Conservation (phyloP, 2,888 invertebrate genomes). For the Aproaerema taeniolella region DNA sequence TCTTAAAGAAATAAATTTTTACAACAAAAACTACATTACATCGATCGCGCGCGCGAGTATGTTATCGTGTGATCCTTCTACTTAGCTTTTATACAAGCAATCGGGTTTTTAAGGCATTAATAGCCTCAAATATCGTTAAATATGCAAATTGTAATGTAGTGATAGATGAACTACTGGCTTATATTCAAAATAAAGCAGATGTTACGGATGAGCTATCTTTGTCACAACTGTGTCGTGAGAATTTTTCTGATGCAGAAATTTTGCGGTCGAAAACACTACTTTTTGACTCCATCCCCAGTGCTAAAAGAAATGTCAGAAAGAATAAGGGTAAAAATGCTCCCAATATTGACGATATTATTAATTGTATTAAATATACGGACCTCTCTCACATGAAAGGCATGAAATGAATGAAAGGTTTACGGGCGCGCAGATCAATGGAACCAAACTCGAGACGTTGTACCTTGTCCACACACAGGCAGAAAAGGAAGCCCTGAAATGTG, state of each 20-base stretch:
- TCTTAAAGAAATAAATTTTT: too few relatives aligned
- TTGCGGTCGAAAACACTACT: not conserved
- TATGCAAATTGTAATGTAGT: slow-evolving; percentile 5
- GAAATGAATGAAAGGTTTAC: too few relatives aligned
- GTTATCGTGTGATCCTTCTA: too few relatives aligned
- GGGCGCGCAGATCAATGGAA: too few relatives aligned
- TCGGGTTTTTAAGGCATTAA: too few relatives aligned
- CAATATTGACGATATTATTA: slow-evolving; percentile 1
- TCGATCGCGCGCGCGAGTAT: too few relatives aligned
- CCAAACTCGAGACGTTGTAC: too few relatives aligned
- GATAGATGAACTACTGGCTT: slow-evolving; percentile 2
- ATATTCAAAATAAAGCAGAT: slow-evolving; percentile 4
- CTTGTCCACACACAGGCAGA: too few relatives aligned
- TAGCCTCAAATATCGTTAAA: slow-evolving; percentile 1
- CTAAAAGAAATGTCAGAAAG: not conserved
- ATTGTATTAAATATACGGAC: not conserved
- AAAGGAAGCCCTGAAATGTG: too few relatives aligned
- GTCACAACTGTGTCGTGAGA: not conserved
- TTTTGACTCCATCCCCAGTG: not conserved
- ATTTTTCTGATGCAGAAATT: slow-evolving; percentile 1
- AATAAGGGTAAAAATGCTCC: slow-evolving; percentile 1
- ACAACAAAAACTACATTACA: too few relatives aligned
- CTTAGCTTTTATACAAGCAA: too few relatives aligned
- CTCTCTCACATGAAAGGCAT: too few relatives aligned
- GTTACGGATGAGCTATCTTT: slow-evolving; percentile 1